These are phyloP conservation scores for Thunnus thynnus DNA, from an alignment of 2,113 vertebrate genomes.

Conservation along the genomic window DNA sequence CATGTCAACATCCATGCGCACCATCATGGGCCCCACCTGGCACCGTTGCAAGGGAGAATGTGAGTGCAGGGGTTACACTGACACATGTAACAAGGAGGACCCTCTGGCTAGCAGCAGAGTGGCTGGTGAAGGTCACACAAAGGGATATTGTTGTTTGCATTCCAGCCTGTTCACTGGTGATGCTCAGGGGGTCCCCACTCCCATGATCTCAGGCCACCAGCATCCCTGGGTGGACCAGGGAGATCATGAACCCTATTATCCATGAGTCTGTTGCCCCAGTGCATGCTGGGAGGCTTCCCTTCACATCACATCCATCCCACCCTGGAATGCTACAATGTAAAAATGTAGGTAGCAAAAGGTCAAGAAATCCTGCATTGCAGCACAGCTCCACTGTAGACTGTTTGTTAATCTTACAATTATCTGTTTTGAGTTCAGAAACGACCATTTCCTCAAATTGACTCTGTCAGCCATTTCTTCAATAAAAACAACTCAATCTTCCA, in stretches of 20 bases:
- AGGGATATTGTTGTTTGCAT: no score
- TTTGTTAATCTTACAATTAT: neutral
- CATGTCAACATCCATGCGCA: neutral
- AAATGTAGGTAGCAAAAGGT: neutral
- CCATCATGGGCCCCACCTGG: neutral
- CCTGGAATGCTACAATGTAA: neutral
- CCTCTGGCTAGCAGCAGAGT: no score
- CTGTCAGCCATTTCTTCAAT: slow-evolving; percentile 9
- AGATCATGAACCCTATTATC: neutral
- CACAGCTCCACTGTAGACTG: neutral
- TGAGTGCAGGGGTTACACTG: neutral
- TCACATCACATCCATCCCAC: neutral
- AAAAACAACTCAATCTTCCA: slow-evolving; percentile 14
- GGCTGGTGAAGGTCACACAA: no score
- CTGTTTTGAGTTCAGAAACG: neutral
- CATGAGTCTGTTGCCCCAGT: neutral
- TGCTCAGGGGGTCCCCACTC: neutral
- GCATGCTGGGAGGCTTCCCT: neutral
- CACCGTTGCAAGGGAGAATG: neutral
- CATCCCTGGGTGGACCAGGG: neutral
- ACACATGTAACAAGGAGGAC: no score
- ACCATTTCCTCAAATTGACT: slow-evolving; percentile 12
- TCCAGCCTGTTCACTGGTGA: neutral
- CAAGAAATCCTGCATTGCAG: neutral
- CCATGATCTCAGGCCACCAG: neutral